Evolutionary conservation across 2,888 invertebrate species (phyloP), one percentile per base, ranked within the genome.

Genomic region (Sipunculus nudus): DNA sequence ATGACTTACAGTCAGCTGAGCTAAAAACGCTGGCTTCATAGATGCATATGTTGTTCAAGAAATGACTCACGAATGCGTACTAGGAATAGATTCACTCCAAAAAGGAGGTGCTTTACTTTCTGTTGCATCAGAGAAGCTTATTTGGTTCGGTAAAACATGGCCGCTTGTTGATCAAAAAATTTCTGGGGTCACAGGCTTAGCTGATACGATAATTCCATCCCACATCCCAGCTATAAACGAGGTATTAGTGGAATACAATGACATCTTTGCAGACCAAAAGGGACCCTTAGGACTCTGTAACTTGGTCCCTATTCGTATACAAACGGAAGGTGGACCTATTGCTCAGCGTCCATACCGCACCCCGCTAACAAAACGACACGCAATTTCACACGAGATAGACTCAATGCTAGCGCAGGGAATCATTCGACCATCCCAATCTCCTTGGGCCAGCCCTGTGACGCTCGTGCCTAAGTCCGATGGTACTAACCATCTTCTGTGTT

Each of bases 391-490:
- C 8, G 46, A 23, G 4, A 38, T 59, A 10, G 31, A 58, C 21
- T 39, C 56, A 46, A 59, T 59, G 59, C 16, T 57, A 4, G 19
- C 13, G 4, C 32, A 59, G 5, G 35, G 6, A 4, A 29, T 59
- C 13, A 59, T 59, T 21, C 2, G 47, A 29, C 54, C 56, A 4
- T 38, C 28, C 39, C 13, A 16, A 4, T 59, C 45, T 8, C 32
- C 35, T 23, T 32, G 54, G 45, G 59, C 59, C 16, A 40, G 40
- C 31, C 60, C 56, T 3, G 29, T 59, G n/a, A 49, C 41, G 21
- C 26, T 60, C 5, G 26, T 41, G 13, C 56, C 56, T 21, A 60
- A 60, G 25, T 58, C 48, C 43, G 59, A 59, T 29, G 47, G 59
- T 21, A 50, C 40, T 19, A 56, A 46, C 23, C 45, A 41, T 10